Conservation (phyloP, 2,113 vertebrate genomes). For the Hypomesus transpacificus region DNA sequence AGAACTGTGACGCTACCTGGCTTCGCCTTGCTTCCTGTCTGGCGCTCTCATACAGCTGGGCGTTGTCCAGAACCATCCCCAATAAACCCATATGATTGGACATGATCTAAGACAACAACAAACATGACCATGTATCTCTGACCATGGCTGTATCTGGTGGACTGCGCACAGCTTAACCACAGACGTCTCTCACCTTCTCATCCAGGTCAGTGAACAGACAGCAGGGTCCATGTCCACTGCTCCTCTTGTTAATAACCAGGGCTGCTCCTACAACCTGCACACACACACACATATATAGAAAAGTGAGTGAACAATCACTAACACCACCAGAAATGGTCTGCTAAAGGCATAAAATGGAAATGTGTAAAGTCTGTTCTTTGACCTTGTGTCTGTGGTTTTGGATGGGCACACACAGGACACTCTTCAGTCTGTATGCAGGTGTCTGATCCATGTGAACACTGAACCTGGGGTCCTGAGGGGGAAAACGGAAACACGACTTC, state of each 20-base stretch:
- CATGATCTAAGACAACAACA: slow-evolving; percentile 5
- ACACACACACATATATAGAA: neutral
- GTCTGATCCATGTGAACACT: slow-evolving; percentile 77
- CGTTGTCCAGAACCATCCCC: slow-evolving; percentile 59
- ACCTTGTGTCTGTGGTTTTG: slow-evolving; percentile 87
- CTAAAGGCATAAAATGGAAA: neutral
- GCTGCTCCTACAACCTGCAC: slow-evolving; percentile 53
- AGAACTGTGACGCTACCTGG: slow-evolving; percentile 35
- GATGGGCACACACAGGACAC: slow-evolving; percentile 86
- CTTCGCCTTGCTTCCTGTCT: slow-evolving; percentile 59
- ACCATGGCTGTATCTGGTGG: neutral
- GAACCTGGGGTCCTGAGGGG: slow-evolving; percentile 79
- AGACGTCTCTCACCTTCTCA: slow-evolving; percentile 49
- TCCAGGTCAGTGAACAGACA: slow-evolving; percentile 51
- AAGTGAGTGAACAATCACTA: too few species aligned
- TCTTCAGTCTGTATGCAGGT: slow-evolving; percentile 79
- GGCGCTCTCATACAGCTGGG: slow-evolving; percentile 57
- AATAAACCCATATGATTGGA: slow-evolving; percentile 54
- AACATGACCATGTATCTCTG: neutral
- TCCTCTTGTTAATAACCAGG: slow-evolving; percentile 48
- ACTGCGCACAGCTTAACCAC: neutral
- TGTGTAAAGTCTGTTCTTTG: slow-evolving; percentile 31
- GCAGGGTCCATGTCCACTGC: slow-evolving; percentile 1
- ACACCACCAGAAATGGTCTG: neutral
- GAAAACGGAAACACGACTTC: neutral